These are phyloP conservation scores for Mormyrus lacerda DNA, from an alignment of 2,113 vertebrate species.

Conservation along the genomic window DNA sequence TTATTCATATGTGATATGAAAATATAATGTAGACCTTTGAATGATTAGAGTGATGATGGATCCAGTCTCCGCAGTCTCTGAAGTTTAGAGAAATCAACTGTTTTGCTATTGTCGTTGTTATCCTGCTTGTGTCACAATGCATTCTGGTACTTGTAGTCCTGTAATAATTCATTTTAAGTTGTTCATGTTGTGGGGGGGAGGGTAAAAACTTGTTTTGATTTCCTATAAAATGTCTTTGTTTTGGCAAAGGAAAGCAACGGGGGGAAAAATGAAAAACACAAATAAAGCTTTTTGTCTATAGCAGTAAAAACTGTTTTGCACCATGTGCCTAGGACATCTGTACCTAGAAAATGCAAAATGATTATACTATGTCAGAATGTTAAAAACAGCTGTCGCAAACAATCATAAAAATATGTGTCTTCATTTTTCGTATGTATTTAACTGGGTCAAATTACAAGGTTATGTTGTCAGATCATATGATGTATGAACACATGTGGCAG, in stretches of 20 bases:
- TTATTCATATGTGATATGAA: conserved; percentile 52
- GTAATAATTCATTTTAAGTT: conserved; percentile 39
- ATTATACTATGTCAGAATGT: conserved; percentile 19
- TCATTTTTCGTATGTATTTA: conserved; percentile 11
- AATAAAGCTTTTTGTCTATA: conserved; percentile 49
- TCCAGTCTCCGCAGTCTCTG: conserved; percentile 43
- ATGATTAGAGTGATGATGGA: conserved; percentile 45
- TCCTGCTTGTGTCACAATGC: conserved; percentile 55
- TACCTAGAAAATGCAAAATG: conserved; percentile 14
- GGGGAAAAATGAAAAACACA: conserved; percentile 35
- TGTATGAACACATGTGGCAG: conserved; percentile 2
- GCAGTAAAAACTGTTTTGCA: conserved; percentile 23
- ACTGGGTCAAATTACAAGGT: conserved; percentile 10
- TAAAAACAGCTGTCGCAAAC: conserved; percentile 20
- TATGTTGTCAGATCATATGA: neutral
- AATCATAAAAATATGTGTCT: conserved; percentile 5
- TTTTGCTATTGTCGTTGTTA: conserved; percentile 49
- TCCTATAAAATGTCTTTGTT: conserved; percentile 44
- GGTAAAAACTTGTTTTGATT: conserved; percentile 39
- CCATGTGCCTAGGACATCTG: conserved; percentile 14
- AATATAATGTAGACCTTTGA: conserved; percentile 45
- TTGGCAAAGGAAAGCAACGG: conserved; percentile 40
- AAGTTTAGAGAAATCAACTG: conserved; percentile 42
- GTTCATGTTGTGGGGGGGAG: conserved; percentile 30
- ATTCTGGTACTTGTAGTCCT: conserved; percentile 60